Conservation (phyloP, 2,797 vertebrate species). For the Chrosomus eos region DNA sequence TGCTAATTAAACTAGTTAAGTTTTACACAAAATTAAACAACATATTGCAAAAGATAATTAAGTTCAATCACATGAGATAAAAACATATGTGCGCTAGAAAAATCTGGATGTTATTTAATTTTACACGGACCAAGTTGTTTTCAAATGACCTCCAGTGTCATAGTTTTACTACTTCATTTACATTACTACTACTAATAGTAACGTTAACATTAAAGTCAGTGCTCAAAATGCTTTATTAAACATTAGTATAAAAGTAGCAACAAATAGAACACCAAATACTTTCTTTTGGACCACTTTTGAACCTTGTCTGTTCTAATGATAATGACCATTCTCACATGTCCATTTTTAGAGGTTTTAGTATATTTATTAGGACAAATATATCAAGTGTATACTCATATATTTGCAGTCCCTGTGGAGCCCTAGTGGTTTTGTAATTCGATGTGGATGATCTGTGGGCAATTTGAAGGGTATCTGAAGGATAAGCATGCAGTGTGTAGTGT, state of each 20-base stretch:
- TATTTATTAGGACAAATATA: background rate
- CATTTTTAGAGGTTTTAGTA: background rate
- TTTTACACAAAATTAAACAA: background rate
- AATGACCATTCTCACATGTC: background rate
- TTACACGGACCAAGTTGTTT: background rate
- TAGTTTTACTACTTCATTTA: too few species aligned
- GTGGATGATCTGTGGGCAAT: constrained; percentile 25
- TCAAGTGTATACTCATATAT: background rate
- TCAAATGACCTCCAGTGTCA: background rate
- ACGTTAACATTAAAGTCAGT: background rate
- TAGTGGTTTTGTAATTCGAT: constrained; percentile 1
- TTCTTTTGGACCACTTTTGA: background rate
- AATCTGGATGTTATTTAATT: background rate
- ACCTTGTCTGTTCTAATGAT: background rate
- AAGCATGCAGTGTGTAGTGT: constrained; percentile 25
- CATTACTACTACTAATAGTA: background rate
- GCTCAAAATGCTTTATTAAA: background rate
- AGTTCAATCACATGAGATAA: background rate
- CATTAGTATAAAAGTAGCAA: background rate
- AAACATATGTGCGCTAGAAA: background rate
- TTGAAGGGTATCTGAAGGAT: constrained; percentile 54
- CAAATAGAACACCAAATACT: background rate
- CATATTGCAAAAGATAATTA: background rate
- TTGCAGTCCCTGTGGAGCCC: too few species aligned
- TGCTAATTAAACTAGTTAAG: background rate